Conservation (phyloP, 2,113 vertebrate genomes). For the Paratilapia polleni region DNA sequence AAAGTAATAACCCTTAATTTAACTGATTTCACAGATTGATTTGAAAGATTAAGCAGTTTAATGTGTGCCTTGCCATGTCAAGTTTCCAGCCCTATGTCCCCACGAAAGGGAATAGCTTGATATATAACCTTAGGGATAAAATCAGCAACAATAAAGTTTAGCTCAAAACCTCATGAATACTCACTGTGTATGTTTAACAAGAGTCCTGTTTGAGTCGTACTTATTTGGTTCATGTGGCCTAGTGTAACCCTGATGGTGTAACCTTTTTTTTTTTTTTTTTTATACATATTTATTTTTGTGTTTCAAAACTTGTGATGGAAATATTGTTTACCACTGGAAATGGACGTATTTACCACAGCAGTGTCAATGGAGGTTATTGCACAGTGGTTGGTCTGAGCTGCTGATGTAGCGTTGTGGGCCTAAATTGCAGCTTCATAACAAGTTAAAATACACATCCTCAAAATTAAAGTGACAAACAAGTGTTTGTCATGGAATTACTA, state of each 20-base stretch:
- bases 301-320: constrained; percentile 7
- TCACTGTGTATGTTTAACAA: background rate
- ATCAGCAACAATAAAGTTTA: background rate
- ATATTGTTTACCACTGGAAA: constrained; percentile 20
- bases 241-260: background rate
- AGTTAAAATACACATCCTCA: background rate
- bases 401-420: background rate
- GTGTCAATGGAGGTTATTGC: constrained; percentile 39
- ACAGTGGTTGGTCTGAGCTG: constrained; percentile 1
- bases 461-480: background rate
- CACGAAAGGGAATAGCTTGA: background rate
- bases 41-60: constrained; percentile 18
- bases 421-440: background rate
- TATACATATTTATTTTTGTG: constrained; percentile 57
- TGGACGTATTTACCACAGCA: background rate
- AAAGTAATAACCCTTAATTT: background rate
- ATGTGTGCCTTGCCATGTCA: constrained; percentile 59
- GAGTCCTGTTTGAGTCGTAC: background rate
- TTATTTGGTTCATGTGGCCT: constrained; percentile 13
- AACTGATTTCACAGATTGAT: background rate
- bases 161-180: background rate
- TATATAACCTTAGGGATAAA: background rate
- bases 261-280: constrained; percentile 68
- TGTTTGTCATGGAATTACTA: background rate
- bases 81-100: background rate